Base-by-base conservation (phyloP, 2,113 vertebrate species). In the Tursiops truncatus region DNA sequence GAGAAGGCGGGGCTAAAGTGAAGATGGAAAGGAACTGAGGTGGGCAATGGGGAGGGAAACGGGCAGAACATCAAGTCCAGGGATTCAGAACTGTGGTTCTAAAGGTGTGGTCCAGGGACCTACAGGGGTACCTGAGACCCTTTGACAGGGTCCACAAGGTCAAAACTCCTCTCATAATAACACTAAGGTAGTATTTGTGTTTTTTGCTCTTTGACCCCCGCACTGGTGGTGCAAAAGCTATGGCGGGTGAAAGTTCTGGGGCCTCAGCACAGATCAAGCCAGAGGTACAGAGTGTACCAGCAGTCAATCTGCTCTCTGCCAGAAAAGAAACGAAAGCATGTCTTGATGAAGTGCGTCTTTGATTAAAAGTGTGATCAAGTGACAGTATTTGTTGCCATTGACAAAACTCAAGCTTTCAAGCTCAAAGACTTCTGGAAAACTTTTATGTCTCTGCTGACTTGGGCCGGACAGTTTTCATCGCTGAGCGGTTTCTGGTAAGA, bases 41-140 rank as follows among this genome's bases (percentile, higher is more conserved):
- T 0, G 2, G 38, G 36, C 1, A 0, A 3, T 0, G 8, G 18
- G 17, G 50, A 20, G 68, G 21, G 44, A 23, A 1, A 10, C 0
- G 8, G n/a, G 28, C 28, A 20, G 77, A 14, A 20, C 1, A 0
- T 10, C 12, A 23, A 15, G 21, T 7, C 56, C 86, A 17, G 1
- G 3, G 70, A 31, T 36, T 28, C 2, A 4, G 50, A 63, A 10
- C 0, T 25, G 70, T 2, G 28, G 23, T 31, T 56, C 71, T 80
- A 50, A 18, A 20, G 26, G 53, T 41, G 68, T 8, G 33, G 38
- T n/a, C 56, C 23, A 6, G 53, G 63, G 41, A 8, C 38, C n/a
- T 0, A 33, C 25, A 8, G 21, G 44, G 50, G 25, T 26, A 6
- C 85, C n/a, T 5, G 2, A n/a, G 84, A 6, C 31, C 47, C 15